phyloP scores from a whole-genome alignment of 2,888 invertebrate genomes.

The Dicycla oo region DNA sequence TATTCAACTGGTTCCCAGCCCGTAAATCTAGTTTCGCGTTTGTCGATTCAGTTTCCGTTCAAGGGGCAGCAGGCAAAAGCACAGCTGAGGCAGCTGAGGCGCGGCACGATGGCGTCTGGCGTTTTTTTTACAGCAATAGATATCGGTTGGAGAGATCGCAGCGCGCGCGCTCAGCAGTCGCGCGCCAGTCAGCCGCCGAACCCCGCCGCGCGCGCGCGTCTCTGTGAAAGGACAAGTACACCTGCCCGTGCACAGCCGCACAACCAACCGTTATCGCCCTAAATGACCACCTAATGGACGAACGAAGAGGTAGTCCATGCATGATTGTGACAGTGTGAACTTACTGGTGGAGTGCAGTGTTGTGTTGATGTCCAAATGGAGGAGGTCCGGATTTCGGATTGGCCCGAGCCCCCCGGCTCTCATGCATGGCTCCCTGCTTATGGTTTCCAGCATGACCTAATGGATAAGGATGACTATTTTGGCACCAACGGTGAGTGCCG shows the following conservation, averaged over 20 bases:
- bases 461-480: slow-evolving; percentile 92
- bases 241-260: slow-evolving; percentile 67
- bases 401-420: slow-evolving; percentile 93
- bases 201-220: slow-evolving; percentile 83
- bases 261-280: slow-evolving; percentile 88
- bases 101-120: slow-evolving; percentile 69
- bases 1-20: slow-evolving; percentile 72
- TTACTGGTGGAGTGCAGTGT: slow-evolving; percentile 87
- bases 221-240: slow-evolving; percentile 59
- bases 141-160: slow-evolving; percentile 82
- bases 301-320: slow-evolving; percentile 88
- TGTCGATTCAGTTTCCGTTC: slow-evolving; percentile 76
- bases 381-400: slow-evolving; percentile 92
- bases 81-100: slow-evolving; percentile 77
- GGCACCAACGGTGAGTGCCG: slow-evolving; percentile 91
- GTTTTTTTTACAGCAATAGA: slow-evolving; percentile 79
- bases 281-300: slow-evolving; percentile 89
- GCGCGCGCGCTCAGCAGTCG: slow-evolving; percentile 79
- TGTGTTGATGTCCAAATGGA: slow-evolving; percentile 89
- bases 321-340: slow-evolving; percentile 86
- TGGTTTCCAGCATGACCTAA: slow-evolving; percentile 93
- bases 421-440: slow-evolving; percentile 95
- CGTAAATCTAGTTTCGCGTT: slow-evolving; percentile 78
- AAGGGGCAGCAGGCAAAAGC: slow-evolving; percentile 73
- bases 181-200: slow-evolving; percentile 83